Evolutionary conservation across 2,113 vertebrate species (phyloP), one percentile per base, ranked within the genome.

Genomic region (Sander lucioperca): DNA sequence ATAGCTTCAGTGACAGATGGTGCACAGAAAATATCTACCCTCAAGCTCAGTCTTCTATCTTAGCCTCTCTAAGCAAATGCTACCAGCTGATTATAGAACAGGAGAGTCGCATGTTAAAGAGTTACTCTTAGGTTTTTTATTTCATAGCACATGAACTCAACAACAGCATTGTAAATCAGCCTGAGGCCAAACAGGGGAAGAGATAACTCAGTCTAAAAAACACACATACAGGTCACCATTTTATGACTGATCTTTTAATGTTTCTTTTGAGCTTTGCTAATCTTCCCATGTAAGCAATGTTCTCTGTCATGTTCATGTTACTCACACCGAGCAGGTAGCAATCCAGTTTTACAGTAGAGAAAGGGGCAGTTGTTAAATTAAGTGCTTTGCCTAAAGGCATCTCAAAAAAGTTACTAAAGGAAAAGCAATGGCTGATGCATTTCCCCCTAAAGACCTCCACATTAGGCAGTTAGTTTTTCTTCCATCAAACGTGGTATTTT

Each of bases 101-200:
- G 58, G 39, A 27, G 12, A 78, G 82, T 62, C 18, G 16, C 8
- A 36, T 61, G 14, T 15, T 10, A n/a, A 61, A 57, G 54, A 25
- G 73, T 56, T 78, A 43, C 33, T 79, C 69, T 71, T 10, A 0
- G 6, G 6, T 45, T 36, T 74, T 64, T 57, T n/a, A 25, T 74
- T 64, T 57, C 23, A 25, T 33, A 67, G 54, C 16, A 61, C 43
- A 75, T 47, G 67, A 82, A 72, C 6, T 77, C 10, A 58, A 67
- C 48, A 51, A 73, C 70, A 75, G 74, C 25, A 54, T 63, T 33
- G 7, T 77, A 81, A 82, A 89, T 80, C 78, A 89, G 65, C 45
- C 15, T 8, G 58, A 63, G 79, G 63, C 27, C 56, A 10, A 21
- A 70, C 36, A 63, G 45, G n/a, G 54, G 57, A 79, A 70, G 72